These are phyloP conservation scores for Passer montanus DNA, from an alignment of 2,113 vertebrate genomes.

Conservation along the genomic window DNA sequence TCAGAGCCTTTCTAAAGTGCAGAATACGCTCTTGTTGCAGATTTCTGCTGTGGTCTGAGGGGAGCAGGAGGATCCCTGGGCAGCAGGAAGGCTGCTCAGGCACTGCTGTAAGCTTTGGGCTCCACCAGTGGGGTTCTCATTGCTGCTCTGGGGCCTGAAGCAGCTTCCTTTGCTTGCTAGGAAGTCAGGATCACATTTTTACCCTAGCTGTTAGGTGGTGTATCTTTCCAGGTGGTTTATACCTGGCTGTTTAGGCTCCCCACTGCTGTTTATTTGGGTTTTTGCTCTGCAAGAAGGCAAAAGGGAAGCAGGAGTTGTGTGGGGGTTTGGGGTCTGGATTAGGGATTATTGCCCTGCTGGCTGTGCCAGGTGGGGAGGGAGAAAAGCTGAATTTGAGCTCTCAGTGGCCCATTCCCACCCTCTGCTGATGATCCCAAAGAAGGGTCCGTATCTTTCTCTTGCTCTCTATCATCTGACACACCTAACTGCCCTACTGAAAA, in stretches of 20 bases:
- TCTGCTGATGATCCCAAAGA: neutral
- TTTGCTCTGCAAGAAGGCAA: neutral
- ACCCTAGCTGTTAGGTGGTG: accelerated
- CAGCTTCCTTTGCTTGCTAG: neutral
- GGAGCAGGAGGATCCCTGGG: neutral
- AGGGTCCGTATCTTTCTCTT: neutral
- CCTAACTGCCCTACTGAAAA: neutral
- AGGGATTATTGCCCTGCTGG: neutral
- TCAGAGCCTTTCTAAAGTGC: neutral
- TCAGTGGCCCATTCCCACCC: neutral
- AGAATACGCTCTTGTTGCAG: neutral
- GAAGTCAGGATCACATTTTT: neutral
- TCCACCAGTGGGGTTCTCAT: neutral
- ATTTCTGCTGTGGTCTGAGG: neutral
- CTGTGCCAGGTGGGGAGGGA: neutral
- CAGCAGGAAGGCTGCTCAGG: neutral
- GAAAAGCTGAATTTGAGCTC: neutral
- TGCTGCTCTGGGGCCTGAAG: neutral
- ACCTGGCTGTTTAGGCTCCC: neutral
- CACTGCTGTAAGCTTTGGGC: neutral
- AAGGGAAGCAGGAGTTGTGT: neutral
- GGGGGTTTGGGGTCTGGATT: neutral
- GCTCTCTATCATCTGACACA: neutral
- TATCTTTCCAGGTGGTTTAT: neutral
- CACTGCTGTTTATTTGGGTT: neutral